These are phyloP conservation scores for Symphodus melops DNA, from an alignment of 2,113 vertebrate species.

Conservation along the genomic window DNA sequence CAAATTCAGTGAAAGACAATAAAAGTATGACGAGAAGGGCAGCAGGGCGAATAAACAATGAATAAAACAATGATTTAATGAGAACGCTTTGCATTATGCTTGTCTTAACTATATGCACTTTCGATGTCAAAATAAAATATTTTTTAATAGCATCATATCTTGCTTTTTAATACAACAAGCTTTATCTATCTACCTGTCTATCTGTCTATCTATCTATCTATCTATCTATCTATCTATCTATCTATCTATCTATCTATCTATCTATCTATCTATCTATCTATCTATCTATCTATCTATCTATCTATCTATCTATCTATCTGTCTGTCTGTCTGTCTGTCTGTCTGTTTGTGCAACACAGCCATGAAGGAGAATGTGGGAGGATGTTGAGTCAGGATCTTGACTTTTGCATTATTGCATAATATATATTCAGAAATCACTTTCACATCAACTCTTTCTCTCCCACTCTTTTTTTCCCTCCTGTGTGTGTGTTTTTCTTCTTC, in stretches of 20 bases:
- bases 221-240: constrained; percentile 22
- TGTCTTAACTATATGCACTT: not conserved
- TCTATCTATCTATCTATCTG: constrained; percentile 21
- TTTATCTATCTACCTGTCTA: constrained; percentile 27
- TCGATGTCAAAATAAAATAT: constrained; percentile 43
- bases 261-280: constrained; percentile 16
- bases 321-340: constrained; percentile 11
- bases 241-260: not conserved
- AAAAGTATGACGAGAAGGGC: not conserved
- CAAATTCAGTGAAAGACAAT: constrained; percentile 73
- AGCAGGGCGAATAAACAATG: not conserved
- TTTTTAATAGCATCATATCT: not conserved
- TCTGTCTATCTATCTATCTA: constrained; percentile 31
- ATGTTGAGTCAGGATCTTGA: constrained; percentile 58
- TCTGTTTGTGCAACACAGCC: not conserved
- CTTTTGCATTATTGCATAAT: constrained; percentile 50
- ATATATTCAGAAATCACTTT: constrained; percentile 26
- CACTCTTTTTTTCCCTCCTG: constrained; percentile 35
- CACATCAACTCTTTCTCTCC: constrained; percentile 31
- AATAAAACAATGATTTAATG: not conserved
- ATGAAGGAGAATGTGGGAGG: constrained; percentile 37
- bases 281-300: constrained; percentile 33
- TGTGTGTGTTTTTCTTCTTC: constrained; percentile 5
- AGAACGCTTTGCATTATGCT: not conserved
- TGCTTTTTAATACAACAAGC: not conserved